These are phyloP conservation scores for Gymnoscelis rufifasciata DNA, from an alignment of 2,888 invertebrate species.

Conservation along the genomic window DNA sequence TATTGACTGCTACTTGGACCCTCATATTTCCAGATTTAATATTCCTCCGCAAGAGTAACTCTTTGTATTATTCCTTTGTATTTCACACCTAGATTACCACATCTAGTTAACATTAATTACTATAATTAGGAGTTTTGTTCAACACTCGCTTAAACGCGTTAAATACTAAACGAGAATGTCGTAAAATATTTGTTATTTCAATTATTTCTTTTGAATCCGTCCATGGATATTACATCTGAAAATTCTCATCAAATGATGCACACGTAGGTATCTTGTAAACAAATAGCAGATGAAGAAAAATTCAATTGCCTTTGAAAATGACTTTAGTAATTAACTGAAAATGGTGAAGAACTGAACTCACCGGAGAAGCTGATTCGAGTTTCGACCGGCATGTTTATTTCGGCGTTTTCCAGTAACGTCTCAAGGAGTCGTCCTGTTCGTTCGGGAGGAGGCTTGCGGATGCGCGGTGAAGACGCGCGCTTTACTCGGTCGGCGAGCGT, in stretches of 20 bases:
- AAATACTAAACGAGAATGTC: slow-evolving; percentile 12
- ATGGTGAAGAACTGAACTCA: slow-evolving; percentile 54
- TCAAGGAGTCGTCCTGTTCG: slow-evolving; percentile 24
- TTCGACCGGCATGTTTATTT: slow-evolving; percentile 67
- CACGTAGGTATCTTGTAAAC: neutral
- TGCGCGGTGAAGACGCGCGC: slow-evolving; percentile 54
- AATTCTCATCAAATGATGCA: too few relatives aligned
- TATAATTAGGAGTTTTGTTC: slow-evolving; percentile 24
- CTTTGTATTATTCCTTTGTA: slow-evolving; percentile 9
- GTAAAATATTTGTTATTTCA: neutral
- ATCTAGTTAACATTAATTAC: slow-evolving; percentile 38
- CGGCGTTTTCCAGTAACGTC: slow-evolving; percentile 20
- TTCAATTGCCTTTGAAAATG: slow-evolving; percentile 1
- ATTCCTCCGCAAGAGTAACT: neutral
- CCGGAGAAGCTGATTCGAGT: slow-evolving; percentile 75
- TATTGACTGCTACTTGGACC: slow-evolving; percentile 6
- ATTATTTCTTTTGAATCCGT: neutral
- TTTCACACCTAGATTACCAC: slow-evolving; percentile 25
- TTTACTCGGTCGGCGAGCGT: slow-evolving; percentile 54
- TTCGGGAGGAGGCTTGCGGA: slow-evolving; percentile 37
- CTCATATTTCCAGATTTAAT: neutral
- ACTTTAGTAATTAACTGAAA: too few relatives aligned
- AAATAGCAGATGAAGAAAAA: neutral
- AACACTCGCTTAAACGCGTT: slow-evolving; percentile 22
- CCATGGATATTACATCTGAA: too few relatives aligned